Percentiles rank a stretch among this genome's conserved stretches.
These are phyloP conservation scores for Nymphalis c-album DNA, from an alignment of 2,888 invertebrate species.

Conservation along the genomic window DNA sequence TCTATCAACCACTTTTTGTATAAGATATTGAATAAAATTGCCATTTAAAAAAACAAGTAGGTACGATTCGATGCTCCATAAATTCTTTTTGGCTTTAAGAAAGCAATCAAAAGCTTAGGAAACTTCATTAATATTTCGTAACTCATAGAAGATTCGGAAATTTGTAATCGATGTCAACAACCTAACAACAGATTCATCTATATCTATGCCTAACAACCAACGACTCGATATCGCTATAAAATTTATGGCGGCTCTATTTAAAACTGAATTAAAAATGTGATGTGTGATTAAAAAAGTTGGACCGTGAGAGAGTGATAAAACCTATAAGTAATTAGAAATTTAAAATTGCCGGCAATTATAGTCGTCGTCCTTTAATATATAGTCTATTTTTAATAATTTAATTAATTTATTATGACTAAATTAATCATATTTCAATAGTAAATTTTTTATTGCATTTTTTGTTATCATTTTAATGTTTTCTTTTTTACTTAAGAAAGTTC, in stretches of 20 bases:
- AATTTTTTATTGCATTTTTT: background rate
- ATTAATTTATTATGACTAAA: background rate
- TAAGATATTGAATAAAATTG: too few species aligned
- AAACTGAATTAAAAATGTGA: constrained; percentile 75
- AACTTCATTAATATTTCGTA: constrained; percentile 24
- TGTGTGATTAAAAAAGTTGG: constrained; percentile 66
- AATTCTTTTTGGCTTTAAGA: background rate
- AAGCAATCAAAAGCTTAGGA: constrained; percentile 18
- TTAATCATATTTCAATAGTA: background rate
- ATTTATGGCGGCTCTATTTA: constrained; percentile 76
- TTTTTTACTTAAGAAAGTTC: too few species aligned
- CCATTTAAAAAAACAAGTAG: too few species aligned
- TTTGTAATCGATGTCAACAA: constrained; percentile 35
- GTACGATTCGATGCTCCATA: too few species aligned
- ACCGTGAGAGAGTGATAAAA: constrained; percentile 76
- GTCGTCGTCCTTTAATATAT: background rate
- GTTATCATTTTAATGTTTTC: too few species aligned
- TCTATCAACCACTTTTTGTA: too few species aligned
- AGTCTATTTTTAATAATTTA: background rate
- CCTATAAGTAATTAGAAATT: constrained; percentile 35
- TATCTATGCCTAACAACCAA: constrained; percentile 27
- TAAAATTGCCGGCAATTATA: constrained; percentile 8
- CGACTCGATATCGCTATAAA: constrained; percentile 62
- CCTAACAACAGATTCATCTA: constrained; percentile 31
- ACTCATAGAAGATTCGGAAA: constrained; percentile 27